These are phyloP conservation scores for Synanthedon tipuliformis DNA, from an alignment of 2,888 invertebrate species.

Conservation along the genomic window DNA sequence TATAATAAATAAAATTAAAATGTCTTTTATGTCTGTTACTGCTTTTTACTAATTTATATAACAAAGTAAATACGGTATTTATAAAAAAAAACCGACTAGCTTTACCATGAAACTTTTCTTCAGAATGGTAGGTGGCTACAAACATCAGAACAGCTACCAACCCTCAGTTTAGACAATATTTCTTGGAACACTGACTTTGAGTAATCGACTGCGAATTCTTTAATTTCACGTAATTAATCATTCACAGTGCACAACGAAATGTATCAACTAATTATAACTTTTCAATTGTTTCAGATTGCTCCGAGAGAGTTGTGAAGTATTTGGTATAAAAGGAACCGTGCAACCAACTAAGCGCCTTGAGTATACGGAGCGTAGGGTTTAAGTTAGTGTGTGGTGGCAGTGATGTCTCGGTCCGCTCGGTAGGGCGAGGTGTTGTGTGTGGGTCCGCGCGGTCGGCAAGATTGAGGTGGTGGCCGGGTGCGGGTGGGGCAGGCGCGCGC, in stretches of 20 bases:
- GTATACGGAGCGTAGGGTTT: conserved; percentile 9
- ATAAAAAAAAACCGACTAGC: too few species aligned
- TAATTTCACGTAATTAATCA: conserved; percentile 1
- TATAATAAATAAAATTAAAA: too few species aligned
- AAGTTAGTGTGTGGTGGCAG: conserved; percentile 1
- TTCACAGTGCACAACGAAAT: neutral
- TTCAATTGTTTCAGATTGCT: conserved; percentile 56
- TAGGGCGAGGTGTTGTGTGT: conserved; percentile 6
- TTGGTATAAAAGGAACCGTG: conserved; percentile 23
- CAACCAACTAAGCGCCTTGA: conserved; percentile 60
- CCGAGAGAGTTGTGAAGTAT: conserved; percentile 29
- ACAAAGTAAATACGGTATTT: too few species aligned
- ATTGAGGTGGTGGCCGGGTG: conserved; percentile 66
- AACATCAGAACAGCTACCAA: too few species aligned
- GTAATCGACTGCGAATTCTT: neutral
- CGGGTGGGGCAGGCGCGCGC: conserved; percentile 66
- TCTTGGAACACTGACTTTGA: conserved; percentile 16
- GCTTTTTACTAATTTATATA: too few species aligned
- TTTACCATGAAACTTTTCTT: too few species aligned
- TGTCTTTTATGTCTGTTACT: too few species aligned
- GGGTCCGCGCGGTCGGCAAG: conserved; percentile 39
- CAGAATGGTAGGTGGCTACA: too few species aligned
- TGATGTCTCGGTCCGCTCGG: neutral
- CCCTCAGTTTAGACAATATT: conserved; percentile 8
- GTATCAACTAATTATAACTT: conserved; percentile 25